Base-by-base conservation (phyloP, 2,113 vertebrate genomes). In the Pedetes capensis region DNA sequence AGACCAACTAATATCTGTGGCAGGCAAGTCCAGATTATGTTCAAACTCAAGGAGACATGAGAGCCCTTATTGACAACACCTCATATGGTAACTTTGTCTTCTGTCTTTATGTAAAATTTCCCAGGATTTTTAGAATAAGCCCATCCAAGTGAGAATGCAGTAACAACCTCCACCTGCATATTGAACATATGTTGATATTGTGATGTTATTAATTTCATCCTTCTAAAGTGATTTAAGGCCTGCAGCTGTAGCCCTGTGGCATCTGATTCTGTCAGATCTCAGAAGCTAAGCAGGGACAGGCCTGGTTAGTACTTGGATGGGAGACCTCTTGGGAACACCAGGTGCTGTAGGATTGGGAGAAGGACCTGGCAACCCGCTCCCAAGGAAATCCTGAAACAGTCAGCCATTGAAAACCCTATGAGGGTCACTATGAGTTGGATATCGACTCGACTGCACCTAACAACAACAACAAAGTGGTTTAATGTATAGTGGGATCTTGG, bases 191-290 rank as follows among this genome's bases (percentile, higher is more conserved):
- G 66, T 87, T 6, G 8, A 72, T 61, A 42, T 39, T 84, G 20
- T 74, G 42, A 86, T 61, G 83, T 94, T 72, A 79, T 80, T 86
- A 91, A 81, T 81, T 87, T 92, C 29, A 32, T 37, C 12, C 32
- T 87, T 20, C 18, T 85, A 69, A 95, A 93, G 71, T 92, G 27
- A 18, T 76, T 86, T 85, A 3, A 29, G n/a, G n/a, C n/a, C n/a
- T n/a, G n/a, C n/a, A n/a, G n/a, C n/a, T n/a, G n/a, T n/a, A n/a
- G n/a, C n/a, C n/a, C n/a, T n/a, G n/a, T n/a, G n/a, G n/a, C n/a
- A n/a, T n/a, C n/a, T n/a, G n/a, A n/a, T n/a, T n/a, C n/a, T n/a
- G n/a, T n/a, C n/a, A n/a, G n/a, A n/a, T n/a, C n/a, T n/a, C n/a
- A n/a, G n/a, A n/a, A n/a, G n/a, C n/a, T n/a, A n/a, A n/a, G n/a